These are phyloP conservation scores for Apantesis nais DNA, from an alignment of 2,888 invertebrate species.

Conservation along the genomic window DNA sequence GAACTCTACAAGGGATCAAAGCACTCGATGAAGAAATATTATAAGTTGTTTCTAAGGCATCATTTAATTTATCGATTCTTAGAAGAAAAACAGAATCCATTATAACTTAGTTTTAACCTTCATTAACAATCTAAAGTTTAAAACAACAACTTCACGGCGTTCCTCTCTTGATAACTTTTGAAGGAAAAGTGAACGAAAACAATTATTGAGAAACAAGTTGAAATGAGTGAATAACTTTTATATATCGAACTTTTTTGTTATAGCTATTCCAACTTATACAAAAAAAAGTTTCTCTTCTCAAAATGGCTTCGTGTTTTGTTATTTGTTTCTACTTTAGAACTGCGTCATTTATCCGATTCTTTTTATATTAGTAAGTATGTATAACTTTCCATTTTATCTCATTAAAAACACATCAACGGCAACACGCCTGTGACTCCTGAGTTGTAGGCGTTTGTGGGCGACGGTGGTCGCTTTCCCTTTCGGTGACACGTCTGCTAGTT, in stretches of 20 bases:
- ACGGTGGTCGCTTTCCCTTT: no score
- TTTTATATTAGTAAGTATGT: no score
- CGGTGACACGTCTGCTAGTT: no score
- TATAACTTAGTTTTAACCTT: conserved; percentile 35
- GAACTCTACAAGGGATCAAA: conserved; percentile 19
- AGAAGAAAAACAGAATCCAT: conserved; percentile 38
- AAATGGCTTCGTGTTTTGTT: no score
- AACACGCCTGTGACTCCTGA: no score
- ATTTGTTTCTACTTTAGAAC: not conserved
- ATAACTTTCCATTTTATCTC: no score
- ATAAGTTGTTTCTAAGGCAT: conserved; percentile 29
- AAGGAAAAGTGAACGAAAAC: conserved; percentile 1
- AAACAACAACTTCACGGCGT: conserved; percentile 11
- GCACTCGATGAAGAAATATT: conserved; percentile 26
- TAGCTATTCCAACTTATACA: not conserved
- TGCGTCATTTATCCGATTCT: no score
- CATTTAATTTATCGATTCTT: conserved; percentile 36
- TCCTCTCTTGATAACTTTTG: conserved; percentile 7
- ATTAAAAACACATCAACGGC: no score
- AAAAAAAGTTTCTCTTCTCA: no score
- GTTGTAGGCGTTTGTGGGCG: no score
- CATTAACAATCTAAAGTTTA: conserved; percentile 34
- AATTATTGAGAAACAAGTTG: conserved; percentile 7
- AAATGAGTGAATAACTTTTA: not conserved
- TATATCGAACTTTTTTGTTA: not conserved